Evolutionary conservation across 2,113 vertebrate genomes (phyloP).

Genomic region (Orthonyx spaldingii): DNA sequence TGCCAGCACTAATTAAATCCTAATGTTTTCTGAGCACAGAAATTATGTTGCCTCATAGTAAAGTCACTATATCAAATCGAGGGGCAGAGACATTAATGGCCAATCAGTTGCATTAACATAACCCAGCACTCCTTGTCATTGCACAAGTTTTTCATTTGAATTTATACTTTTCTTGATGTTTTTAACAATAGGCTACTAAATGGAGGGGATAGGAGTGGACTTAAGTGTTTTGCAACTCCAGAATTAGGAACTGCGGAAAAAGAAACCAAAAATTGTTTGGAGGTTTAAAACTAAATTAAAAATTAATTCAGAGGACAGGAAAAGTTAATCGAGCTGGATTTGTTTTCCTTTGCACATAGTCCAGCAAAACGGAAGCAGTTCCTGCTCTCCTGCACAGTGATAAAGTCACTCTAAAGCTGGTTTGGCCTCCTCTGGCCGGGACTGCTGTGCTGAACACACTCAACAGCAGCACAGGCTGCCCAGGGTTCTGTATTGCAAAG

Average conservation of each 20-base stretch:
- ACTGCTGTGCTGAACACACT: neutral
- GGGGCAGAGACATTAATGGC: neutral
- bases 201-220: neutral
- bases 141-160: neutral
- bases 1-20: conserved; percentile 55
- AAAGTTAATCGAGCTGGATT: neutral
- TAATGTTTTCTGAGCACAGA: conserved; percentile 33
- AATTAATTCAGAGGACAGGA: neutral
- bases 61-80: conserved; percentile 7
- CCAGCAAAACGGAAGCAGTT: neutral
- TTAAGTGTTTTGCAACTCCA: neutral
- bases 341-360: neutral
- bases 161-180: neutral
- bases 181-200: neutral
- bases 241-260: neutral
- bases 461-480: neutral
- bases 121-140: neutral
- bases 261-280: neutral
- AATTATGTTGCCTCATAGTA: conserved; percentile 13
- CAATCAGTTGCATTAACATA: neutral
- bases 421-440: neutral
- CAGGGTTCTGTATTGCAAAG: neutral
- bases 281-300: neutral
- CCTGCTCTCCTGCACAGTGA: neutral
- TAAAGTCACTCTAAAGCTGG: neutral